A percentile compares a stretch with the other conserved stretches of the same genome.
Evolutionary conservation across 1,140 invertebrate genomes (phyloP).

Genomic region (Temnothorax longispinosus): DNA sequence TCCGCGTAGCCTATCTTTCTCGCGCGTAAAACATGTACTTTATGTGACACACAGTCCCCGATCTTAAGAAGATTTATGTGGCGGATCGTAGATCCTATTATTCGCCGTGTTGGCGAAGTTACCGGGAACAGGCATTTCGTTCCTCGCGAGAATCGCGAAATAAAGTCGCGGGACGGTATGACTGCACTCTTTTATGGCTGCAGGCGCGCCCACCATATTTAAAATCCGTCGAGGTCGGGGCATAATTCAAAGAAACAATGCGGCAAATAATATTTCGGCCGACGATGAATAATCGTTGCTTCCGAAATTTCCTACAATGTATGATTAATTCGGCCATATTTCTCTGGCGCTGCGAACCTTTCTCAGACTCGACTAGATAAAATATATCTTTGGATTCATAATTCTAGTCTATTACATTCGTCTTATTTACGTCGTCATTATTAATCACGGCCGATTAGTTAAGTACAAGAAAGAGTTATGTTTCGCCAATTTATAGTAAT

Average conservation of each 20-base stretch:
- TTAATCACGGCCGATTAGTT: slow-evolving; percentile 17
- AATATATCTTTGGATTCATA: not conserved
- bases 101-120: slow-evolving; percentile 56
- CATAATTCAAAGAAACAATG: slow-evolving; percentile 50
- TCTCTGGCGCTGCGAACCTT: not conserved
- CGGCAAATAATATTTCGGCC: slow-evolving; percentile 24
- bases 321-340: slow-evolving; percentile 30
- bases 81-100: slow-evolving; percentile 62
- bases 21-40: slow-evolving; percentile 59
- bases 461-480: not conserved
- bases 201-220: slow-evolving; percentile 44
- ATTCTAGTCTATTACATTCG: not conserved
- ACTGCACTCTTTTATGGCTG: slow-evolving; percentile 53
- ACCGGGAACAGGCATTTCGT: slow-evolving; percentile 53
- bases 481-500: not conserved
- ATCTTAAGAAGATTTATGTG: slow-evolving; percentile 61
- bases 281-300: slow-evolving; percentile 10
- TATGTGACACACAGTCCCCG: slow-evolving; percentile 57
- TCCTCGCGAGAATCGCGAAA: slow-evolving; percentile 58
- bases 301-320: slow-evolving; percentile 19
- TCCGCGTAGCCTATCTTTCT: slow-evolving; percentile 22
- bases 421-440: not conserved
- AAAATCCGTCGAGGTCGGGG: slow-evolving; percentile 39
- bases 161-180: slow-evolving; percentile 50
- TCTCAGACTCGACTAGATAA: not conserved